Base-by-base conservation (phyloP, 2,797 vertebrate species). In the Eupleurogrammus muticus region DNA sequence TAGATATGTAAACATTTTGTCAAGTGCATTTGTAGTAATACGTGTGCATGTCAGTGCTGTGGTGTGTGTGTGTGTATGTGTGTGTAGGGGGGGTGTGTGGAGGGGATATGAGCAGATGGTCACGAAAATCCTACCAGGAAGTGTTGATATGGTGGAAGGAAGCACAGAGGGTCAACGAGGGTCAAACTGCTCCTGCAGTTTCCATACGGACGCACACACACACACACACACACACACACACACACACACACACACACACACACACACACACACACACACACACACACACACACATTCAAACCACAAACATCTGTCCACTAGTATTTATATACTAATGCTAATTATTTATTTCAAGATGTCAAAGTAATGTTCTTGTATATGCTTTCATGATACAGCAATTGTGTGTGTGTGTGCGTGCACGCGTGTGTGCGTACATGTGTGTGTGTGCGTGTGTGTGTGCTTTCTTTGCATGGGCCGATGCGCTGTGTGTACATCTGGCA, bases 141-240 rank as follows among this genome's bases (percentile, higher is more conserved):
- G 49, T 28, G 68, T 47, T 60, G 49, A 55, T 58, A 24, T 77
- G 59, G 68, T 70, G 16, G 61, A 66, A 58, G 50, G 60, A 77
- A 80, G 69, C 36, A 38, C 13, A 38, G 71, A 80, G 75, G 87
- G 86, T 90, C 83, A 91, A 85, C 4, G 47, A 66, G 84, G 83
- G 85, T 90, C 82, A 89, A 87, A 86, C 48, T 44, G 66, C 81
- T 83, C 75, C 83, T 75, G 76, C 44, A 44, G 76, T 42, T 74
- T 55, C 13, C 52, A 32, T 38, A 36, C 52, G 17, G 4, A 56
- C 69, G 6, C 28, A 28, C 28, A 28, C 28, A 60, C 70, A 73
- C 63, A 53, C 56, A 61, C 70, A 52, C 48, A 68, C 57, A 44
- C 62, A 49, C 17, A 42, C 54, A 3, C 5, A 0, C 59, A 55